phyloP scores from a whole-genome alignment of 1,140 invertebrate species.

The Drosophila oshimai region DNA sequence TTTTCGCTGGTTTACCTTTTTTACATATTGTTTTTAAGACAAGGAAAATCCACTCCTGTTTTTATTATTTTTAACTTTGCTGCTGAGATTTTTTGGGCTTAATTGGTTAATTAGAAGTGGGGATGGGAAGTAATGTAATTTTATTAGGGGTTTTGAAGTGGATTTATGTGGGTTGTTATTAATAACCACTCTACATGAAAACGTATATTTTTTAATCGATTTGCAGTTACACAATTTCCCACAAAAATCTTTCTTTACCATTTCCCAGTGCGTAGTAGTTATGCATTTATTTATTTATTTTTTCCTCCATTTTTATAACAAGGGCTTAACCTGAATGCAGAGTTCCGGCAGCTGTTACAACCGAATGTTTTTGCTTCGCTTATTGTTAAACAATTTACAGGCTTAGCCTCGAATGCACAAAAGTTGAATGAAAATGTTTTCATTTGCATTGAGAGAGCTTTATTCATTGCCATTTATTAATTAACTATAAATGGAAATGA shows the following conservation, averaged over 20 bases:
- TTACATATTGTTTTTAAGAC: conserved; percentile 11
- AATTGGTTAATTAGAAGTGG: background rate
- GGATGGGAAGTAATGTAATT: background rate
- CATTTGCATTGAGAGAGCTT: conserved; percentile 17
- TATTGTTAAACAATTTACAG: conserved; percentile 46
- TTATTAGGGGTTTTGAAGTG: background rate
- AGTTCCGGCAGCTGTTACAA: background rate
- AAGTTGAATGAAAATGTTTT: conserved; percentile 36
- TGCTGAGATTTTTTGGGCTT: background rate
- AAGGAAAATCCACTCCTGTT: background rate
- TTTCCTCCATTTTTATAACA: conserved; percentile 5
- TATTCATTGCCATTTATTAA: conserved; percentile 50
- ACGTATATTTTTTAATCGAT: conserved; percentile 6
- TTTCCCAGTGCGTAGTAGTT: background rate
- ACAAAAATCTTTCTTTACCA: background rate
- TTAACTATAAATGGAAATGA: conserved; percentile 55
- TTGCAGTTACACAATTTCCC: background rate
- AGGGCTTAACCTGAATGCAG: conserved; percentile 27
- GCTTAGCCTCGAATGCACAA: conserved; percentile 15
- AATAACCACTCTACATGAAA: background rate
- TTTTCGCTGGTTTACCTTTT: conserved; percentile 8
- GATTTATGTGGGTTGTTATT: background rate
- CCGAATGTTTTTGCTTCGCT: conserved; percentile 15
- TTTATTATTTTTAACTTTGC: background rate
- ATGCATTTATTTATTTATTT: conserved; percentile 16